A percentile compares a stretch with the other conserved stretches of the same genome.
Conservation (phyloP, 2,888 invertebrate species). For the Habrosyne pyritoides region DNA sequence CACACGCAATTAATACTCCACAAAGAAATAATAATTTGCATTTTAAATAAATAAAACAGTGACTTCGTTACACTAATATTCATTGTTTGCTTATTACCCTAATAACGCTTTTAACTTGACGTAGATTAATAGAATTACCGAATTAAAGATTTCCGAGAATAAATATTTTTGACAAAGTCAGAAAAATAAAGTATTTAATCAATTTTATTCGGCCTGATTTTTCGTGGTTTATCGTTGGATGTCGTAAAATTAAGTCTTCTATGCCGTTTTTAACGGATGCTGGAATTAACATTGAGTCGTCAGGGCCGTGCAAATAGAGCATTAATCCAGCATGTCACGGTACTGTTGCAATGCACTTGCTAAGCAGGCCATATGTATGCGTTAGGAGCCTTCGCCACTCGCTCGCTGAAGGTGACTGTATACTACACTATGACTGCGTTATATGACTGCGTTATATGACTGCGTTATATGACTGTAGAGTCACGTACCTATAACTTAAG, state of each 20-base stretch:
- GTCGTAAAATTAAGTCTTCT: slow-evolving; percentile 24
- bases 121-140: not conserved
- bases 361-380: slow-evolving; percentile 71
- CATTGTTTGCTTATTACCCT: slow-evolving; percentile 2
- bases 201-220: no score
- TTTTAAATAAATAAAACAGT: slow-evolving; percentile 18
- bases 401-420: slow-evolving; percentile 46
- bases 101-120: not conserved
- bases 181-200: no score
- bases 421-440: slow-evolving; percentile 22
- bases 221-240: not conserved
- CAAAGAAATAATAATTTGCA: slow-evolving; percentile 31
- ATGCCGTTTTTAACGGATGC: slow-evolving; percentile 32
- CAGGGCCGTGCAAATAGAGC: slow-evolving; percentile 54
- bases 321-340: slow-evolving; percentile 63
- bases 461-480: not conserved
- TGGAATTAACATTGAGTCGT: slow-evolving; percentile 39
- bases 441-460: no score
- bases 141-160: no score
- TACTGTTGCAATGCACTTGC: slow-evolving; percentile 59
- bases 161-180: no score
- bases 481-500: slow-evolving; percentile 19
- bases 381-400: slow-evolving; percentile 37
- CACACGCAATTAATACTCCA: slow-evolving; percentile 45
- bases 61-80: slow-evolving; percentile 7